These are phyloP conservation scores for Apistogramma diplotaenia DNA, from an alignment of 2,113 vertebrate species.

Conservation along the genomic window DNA sequence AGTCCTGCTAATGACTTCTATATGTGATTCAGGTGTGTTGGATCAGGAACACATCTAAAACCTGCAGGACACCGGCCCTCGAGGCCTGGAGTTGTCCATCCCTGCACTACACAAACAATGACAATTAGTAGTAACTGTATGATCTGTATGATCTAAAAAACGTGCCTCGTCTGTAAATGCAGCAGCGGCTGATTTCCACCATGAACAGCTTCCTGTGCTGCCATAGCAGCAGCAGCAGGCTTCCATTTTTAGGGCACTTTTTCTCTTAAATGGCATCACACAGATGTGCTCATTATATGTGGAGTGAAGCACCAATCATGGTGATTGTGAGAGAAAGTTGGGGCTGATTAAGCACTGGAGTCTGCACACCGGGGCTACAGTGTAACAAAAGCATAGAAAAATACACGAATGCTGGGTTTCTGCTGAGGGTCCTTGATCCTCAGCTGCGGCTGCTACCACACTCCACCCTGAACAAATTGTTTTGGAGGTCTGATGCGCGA, in stretches of 20 bases:
- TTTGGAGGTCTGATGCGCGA: background rate
- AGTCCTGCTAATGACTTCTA: too few species aligned
- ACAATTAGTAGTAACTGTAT: background rate
- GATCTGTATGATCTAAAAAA: background rate
- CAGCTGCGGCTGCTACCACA: background rate
- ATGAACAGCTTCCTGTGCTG: background rate
- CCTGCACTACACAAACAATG: background rate
- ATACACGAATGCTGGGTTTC: background rate
- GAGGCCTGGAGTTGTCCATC: too few species aligned
- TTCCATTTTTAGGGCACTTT: conserved; percentile 12
- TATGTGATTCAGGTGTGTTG: too few species aligned
- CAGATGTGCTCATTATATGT: conserved; percentile 52
- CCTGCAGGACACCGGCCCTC: too few species aligned
- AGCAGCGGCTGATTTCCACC: background rate
- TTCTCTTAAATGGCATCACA: conserved; percentile 22
- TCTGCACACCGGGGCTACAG: background rate
- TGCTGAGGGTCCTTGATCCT: background rate
- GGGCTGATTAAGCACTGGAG: conserved; percentile 34
- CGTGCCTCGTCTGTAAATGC: background rate
- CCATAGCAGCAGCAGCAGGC: conserved; percentile 1
- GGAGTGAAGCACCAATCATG: conserved; percentile 46
- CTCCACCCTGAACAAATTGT: background rate
- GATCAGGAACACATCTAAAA: too few species aligned
- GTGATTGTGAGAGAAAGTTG: conserved; percentile 40
- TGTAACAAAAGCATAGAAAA: background rate